Evolutionary conservation across 1,140 invertebrate genomes (phyloP).

Genomic region (Neotoxoptera formosana): DNA sequence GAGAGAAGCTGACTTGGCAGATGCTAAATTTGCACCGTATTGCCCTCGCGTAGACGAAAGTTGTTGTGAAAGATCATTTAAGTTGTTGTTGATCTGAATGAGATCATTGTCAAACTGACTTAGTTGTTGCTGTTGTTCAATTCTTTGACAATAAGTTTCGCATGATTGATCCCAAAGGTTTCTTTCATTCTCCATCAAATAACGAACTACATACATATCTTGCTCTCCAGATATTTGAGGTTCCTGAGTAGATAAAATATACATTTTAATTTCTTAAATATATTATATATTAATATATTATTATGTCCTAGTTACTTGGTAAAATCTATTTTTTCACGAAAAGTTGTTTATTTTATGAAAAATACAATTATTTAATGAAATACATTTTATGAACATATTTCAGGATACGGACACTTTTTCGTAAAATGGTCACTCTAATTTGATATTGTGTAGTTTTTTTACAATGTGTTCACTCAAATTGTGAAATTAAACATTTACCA

Average conservation of each 20-base stretch:
- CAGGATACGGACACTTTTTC: no score
- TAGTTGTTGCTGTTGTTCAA: conserved; percentile 73
- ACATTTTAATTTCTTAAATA: not conserved
- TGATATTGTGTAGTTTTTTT: not conserved
- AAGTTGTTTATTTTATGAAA: not conserved
- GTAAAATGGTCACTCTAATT: not conserved
- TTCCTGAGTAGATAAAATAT: conserved; percentile 68
- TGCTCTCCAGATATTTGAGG: conserved; percentile 71
- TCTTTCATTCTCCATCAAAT: conserved; percentile 68
- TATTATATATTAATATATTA: no score
- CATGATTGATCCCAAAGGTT: conserved; percentile 70
- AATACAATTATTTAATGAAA: no score
- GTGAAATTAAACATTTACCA: not conserved
- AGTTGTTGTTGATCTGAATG: conserved; percentile 75
- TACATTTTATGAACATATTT: no score
- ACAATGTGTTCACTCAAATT: not conserved
- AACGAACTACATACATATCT: conserved; percentile 76
- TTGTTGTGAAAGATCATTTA: conserved; percentile 73
- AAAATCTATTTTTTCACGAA: not conserved
- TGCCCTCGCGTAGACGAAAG: conserved; percentile 71
- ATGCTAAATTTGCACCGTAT: conserved; percentile 76
- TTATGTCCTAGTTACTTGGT: not conserved
- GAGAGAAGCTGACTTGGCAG: conserved; percentile 74
- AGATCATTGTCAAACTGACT: conserved; percentile 78
- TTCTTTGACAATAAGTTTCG: conserved; percentile 68